Evolutionary conservation across 2,888 invertebrate genomes (phyloP).

Genomic region (Scaptomyza tumidula): DNA sequence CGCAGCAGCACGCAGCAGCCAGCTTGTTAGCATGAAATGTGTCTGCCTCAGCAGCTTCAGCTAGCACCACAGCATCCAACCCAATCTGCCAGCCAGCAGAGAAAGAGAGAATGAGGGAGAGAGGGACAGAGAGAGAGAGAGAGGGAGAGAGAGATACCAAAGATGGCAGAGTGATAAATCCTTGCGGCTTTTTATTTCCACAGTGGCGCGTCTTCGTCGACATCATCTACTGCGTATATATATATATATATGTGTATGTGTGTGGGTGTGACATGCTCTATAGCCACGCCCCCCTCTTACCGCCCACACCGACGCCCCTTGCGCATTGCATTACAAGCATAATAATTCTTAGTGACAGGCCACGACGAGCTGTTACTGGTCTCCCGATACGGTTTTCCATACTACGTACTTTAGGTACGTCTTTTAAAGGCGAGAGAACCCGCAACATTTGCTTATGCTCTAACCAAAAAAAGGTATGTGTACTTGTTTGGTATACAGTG

Average conservation of each 20-base stretch:
- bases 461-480: neutral
- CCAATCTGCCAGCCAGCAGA: neutral
- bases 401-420: conserved; percentile 3
- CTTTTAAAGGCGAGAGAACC: conserved; percentile 11
- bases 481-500: neutral
- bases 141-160: conserved; percentile 45
- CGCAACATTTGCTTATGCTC: conserved; percentile 23
- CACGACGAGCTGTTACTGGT: conserved; percentile 51
- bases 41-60: conserved; percentile 45
- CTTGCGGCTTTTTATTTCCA: conserved; percentile 79
- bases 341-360: conserved; percentile 79
- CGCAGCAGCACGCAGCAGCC: conserved; percentile 4
- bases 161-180: conserved; percentile 79
- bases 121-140: conserved; percentile 20
- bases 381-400: conserved; percentile 2
- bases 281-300: conserved; percentile 46
- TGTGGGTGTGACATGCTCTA: conserved; percentile 53
- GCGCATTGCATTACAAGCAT: conserved; percentile 76
- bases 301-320: conserved; percentile 16
- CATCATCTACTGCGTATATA: neutral
- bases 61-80: conserved; percentile 1
- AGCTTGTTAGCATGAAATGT: conserved; percentile 80
- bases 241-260: neutral
- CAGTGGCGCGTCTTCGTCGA: conserved; percentile 43
- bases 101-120: conserved; percentile 1